These are phyloP conservation scores for Samia ricini DNA, from an alignment of 1,140 invertebrate genomes.

Conservation along the genomic window DNA sequence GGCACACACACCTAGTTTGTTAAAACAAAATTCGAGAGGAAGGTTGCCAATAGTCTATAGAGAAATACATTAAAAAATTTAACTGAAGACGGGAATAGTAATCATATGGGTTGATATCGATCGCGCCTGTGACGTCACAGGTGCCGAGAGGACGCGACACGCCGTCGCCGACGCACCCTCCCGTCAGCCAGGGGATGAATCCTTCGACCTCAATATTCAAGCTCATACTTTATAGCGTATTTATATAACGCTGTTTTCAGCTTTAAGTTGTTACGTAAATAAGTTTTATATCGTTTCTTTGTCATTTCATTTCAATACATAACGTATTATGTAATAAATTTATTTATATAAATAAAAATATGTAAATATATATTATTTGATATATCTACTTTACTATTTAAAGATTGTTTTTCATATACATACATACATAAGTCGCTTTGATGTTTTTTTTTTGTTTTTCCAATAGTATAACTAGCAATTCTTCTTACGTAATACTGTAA, in stretches of 20 bases:
- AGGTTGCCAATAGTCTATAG: background rate
- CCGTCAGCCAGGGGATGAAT: conserved; percentile 43
- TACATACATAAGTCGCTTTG: no score
- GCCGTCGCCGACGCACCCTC: conserved; percentile 62
- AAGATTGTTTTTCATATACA: no score
- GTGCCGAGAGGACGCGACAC: conserved; percentile 54
- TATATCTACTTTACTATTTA: no score
- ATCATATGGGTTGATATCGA: conserved; percentile 34
- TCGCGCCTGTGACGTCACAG: conserved; percentile 43
- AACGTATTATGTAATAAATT: no score
- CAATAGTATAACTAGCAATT: no score
- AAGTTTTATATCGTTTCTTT: background rate
- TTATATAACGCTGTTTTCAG: background rate
- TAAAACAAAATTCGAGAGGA: background rate
- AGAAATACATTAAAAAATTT: background rate
- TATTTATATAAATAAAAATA: no score
- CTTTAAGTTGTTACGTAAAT: background rate
- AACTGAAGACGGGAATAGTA: background rate
- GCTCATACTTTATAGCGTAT: conserved; percentile 24
- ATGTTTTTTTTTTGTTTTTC: no score
- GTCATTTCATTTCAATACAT: background rate
- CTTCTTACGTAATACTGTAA: no score
- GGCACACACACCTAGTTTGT: no score
- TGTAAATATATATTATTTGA: no score
- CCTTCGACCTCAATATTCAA: conserved; percentile 43